Base-by-base conservation (phyloP, 2,797 vertebrate genomes). In the Petrocephalus sullivani region DNA sequence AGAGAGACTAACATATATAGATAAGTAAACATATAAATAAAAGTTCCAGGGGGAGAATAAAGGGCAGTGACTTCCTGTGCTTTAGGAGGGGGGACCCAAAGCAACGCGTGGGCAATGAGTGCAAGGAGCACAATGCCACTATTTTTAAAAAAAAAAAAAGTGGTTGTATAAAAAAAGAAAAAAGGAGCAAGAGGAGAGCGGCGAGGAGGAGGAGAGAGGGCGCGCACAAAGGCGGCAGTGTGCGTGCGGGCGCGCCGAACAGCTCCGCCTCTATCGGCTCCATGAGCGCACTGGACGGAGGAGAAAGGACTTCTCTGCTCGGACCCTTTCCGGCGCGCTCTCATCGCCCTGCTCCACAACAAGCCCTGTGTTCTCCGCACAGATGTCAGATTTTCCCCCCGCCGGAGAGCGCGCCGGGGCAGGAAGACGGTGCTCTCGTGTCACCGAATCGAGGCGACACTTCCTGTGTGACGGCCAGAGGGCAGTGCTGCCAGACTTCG, bases 211-310 rank as follows among this genome's bases (percentile, higher is more conserved):
- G 90, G 91, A 91, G 90, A 92, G 89, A 71, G 41, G 54, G 57
- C 67, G 14, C 78, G 64, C 91, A 94, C 92, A 94, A 93, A 92
- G 91, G 89, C 8, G 89, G 87, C 78, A 92, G 93, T 95, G 93
- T 94, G 91, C 93, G 94, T 89, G 92, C 91, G 64, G 91, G 91
- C 92, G 91, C 1, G 8, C 90, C 91, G 88, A 21, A 87, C 90
- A 5, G 83, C 89, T 90, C 90, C 91, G 92, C 92, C 92, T 92
- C 90, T 93, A 90, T 89, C 89, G 90, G 87, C 91, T 91, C 88
- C 84, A 75, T 86, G 88, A 91, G 89, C 83, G 60, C 83, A 90
- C 88, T 90, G 81, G 60, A 91, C 1, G 81, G 60, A 89, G 89
- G 75, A 87, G 54, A 21, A 41, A 6, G 85, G 4, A 67, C 89